Conservation (phyloP, 2,113 vertebrate genomes). For the Percina caprodes region DNA sequence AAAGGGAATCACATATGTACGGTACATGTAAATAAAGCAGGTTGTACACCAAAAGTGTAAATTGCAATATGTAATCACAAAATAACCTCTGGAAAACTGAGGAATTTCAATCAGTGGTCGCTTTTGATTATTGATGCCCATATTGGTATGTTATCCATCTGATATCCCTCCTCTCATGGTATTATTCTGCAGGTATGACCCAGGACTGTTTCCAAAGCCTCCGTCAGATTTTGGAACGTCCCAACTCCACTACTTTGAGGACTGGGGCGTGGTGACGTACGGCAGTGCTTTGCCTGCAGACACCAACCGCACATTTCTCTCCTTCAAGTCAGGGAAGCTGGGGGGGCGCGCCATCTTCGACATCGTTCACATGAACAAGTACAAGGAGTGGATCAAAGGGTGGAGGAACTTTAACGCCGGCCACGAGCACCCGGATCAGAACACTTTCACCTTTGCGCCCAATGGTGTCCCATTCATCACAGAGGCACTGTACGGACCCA, state of each 20-base stretch:
- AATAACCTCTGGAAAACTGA: background rate
- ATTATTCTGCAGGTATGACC: constrained; percentile 90
- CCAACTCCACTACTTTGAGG: constrained; percentile 93
- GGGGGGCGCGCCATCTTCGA: constrained; percentile 97
- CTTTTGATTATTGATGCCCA: background rate
- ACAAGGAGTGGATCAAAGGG: constrained; percentile 96
- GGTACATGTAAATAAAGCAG: no score
- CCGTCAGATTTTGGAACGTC: constrained; percentile 91
- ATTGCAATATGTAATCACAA: background rate
- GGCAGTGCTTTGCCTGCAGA: constrained; percentile 90
- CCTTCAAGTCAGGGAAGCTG: constrained; percentile 98
- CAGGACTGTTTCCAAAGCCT: constrained; percentile 86
- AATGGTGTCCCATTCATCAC: constrained; percentile 96
- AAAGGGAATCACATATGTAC: background rate
- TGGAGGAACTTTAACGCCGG: constrained; percentile 99
- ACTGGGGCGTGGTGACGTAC: constrained; percentile 98
- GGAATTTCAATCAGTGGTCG: background rate
- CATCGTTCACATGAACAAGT: constrained; percentile 95
- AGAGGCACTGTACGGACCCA: constrained; percentile 97
- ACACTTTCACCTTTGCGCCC: constrained; percentile 96
- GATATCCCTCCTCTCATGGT: constrained; percentile 6
- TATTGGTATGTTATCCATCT: background rate
- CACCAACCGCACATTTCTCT: constrained; percentile 92
- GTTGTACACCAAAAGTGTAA: background rate
- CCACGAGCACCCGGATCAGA: constrained; percentile 98